phyloP scores from a whole-genome alignment of 2,113 vertebrate genomes.

The Plectropomus leopardus region DNA sequence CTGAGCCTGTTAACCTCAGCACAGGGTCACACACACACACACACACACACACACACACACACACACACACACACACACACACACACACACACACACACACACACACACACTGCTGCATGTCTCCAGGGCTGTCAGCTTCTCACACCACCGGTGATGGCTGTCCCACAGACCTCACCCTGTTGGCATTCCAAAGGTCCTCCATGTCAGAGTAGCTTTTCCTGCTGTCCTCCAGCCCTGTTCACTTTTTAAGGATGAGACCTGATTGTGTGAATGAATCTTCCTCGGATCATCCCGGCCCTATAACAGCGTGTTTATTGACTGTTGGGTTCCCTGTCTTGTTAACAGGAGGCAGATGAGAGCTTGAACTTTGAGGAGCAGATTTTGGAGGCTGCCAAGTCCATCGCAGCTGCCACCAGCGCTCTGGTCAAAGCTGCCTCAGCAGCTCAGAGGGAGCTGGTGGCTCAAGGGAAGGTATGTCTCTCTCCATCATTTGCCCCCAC shows the following conservation, averaged over 20 bases:
- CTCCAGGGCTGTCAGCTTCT: background rate
- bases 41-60: too few species aligned
- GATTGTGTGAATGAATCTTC: background rate
- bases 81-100: too few species aligned
- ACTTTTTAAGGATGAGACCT: background rate
- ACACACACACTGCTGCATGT: too few species aligned
- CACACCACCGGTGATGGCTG: constrained; percentile 14
- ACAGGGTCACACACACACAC: constrained; percentile 20
- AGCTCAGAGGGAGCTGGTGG: constrained; percentile 95
- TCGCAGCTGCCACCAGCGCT: constrained; percentile 96
- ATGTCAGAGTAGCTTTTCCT: background rate
- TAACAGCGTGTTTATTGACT: constrained; percentile 22
- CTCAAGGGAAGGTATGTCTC: constrained; percentile 94
- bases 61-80: too few species aligned
- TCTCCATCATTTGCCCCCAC: too few species aligned
- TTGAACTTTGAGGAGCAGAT: constrained; percentile 99
- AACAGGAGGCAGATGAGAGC: constrained; percentile 96
- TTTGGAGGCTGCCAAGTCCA: constrained; percentile 97
- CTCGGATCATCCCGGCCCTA: constrained; percentile 1
- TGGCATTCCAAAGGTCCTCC: background rate
- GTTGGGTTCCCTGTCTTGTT: constrained; percentile 8
- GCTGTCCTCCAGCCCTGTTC: background rate
- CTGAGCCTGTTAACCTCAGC: constrained; percentile 45
- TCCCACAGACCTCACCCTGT: constrained; percentile 7
- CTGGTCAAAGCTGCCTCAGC: constrained; percentile 98